Evolutionary conservation across 2,888 invertebrate genomes (phyloP), one percentile per base, ranked within the genome.

Genomic region (Proisotoma minuta): DNA sequence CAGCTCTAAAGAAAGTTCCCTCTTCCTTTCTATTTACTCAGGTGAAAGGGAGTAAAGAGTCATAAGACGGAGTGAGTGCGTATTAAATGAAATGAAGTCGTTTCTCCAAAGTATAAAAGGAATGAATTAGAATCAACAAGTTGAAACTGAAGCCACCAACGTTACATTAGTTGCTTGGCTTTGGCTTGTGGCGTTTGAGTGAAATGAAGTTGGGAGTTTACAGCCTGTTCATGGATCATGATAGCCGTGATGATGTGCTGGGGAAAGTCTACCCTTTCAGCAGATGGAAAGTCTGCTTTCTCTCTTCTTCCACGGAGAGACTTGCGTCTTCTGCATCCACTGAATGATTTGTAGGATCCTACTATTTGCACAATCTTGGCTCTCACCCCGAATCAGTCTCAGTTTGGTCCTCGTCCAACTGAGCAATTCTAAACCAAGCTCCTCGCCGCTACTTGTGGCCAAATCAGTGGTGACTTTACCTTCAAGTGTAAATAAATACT

Each of bases 111-210:
- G n/a, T n/a, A n/a, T 22, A 20, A 28, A 39, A 54, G 40, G 54
- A 26, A 56, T 40, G 56, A 56, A 56, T 56, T 56, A 56, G 56
- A 56, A 56, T 56, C 56, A 56, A 56, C 56, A 56, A 56, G 56
- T 56, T 56, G 43, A 56, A 18, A 20, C 20, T 43, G 43, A 43
- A 43, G 20, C 10, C 43, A 43, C 18, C 5, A 5, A 5, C 5
- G 20, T 5, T 4, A 15, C 18, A n/a, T 12, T 43, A 15, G 34
- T 34, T 34, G 34, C 34, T 15, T 34, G 15, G 34, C 15, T 8
- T 8, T 34, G 15, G 34, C 15, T n/a, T 12, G n/a, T n/a, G n/a
- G n/a, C n/a, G n/a, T n/a, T n/a, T n/a, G n/a, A n/a, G n/a, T n/a
- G n/a, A n/a, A n/a, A n/a, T n/a, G n/a, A n/a, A n/a, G 20, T n/a